phyloP scores from a whole-genome alignment of 2,888 invertebrate species.

The Xylocampa areola region DNA sequence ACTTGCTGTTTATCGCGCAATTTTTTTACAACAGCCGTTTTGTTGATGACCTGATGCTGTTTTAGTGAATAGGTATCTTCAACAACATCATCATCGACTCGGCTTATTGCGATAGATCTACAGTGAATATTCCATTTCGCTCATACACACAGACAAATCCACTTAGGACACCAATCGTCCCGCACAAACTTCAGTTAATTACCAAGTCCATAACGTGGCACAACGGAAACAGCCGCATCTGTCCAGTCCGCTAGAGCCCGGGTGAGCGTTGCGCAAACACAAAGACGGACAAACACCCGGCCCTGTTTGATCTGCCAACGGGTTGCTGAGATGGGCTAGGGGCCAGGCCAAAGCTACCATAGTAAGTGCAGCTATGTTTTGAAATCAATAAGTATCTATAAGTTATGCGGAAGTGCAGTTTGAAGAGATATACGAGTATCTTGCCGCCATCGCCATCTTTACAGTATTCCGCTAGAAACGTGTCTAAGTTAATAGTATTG shows the following conservation, averaged over 20 bases:
- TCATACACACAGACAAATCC: neutral
- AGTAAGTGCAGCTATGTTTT: conserved; percentile 29
- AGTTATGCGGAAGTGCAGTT: conserved; percentile 2
- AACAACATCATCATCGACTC: too few relatives aligned
- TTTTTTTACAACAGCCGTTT: too few relatives aligned
- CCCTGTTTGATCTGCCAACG: conserved; percentile 76
- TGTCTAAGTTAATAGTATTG: too few relatives aligned
- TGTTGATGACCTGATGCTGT: too few relatives aligned
- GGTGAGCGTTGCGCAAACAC: conserved; percentile 74
- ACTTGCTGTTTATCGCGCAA: too few relatives aligned
- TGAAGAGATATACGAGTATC: too few relatives aligned
- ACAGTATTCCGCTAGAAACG: too few relatives aligned
- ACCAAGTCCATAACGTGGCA: conserved; percentile 27
- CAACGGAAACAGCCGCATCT: conserved; percentile 53
- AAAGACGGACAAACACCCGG: conserved; percentile 72
- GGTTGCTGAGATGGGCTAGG: conserved; percentile 60
- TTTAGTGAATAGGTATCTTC: too few relatives aligned
- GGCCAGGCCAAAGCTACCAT: conserved; percentile 30
- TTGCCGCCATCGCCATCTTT: too few relatives aligned
- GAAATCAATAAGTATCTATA: conserved; percentile 47
- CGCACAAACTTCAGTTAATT: conserved; percentile 36
- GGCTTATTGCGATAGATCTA: too few relatives aligned
- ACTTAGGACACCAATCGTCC: conserved; percentile 11
- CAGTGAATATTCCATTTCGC: too few relatives aligned
- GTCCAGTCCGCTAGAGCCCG: conserved; percentile 50